Evolutionary conservation across 2,113 vertebrate genomes (phyloP).

Genomic region (Channa maculata): DNA sequence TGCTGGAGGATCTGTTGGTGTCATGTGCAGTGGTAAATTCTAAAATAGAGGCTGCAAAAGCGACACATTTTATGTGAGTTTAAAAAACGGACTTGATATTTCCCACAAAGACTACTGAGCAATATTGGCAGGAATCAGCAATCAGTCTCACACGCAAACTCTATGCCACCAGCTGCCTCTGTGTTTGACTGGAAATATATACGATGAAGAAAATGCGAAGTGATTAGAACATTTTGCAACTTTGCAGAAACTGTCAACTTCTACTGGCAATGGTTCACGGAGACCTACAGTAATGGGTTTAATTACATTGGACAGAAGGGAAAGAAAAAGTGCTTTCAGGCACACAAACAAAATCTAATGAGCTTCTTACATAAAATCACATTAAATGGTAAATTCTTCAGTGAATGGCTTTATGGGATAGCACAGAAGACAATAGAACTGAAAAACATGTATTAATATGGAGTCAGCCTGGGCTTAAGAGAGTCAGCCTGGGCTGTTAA

Average conservation of each 20-base stretch:
- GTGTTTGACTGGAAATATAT: constrained; percentile 10
- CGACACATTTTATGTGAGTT: neutral
- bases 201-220: constrained; percentile 16
- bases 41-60: neutral
- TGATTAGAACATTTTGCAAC: constrained; percentile 31
- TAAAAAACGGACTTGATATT: neutral
- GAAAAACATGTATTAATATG: constrained; percentile 1
- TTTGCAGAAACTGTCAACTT: constrained; percentile 29
- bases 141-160: neutral
- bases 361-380: neutral
- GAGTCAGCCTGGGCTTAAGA: neutral
- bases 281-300: constrained; percentile 21
- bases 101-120: neutral
- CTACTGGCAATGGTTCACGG: constrained; percentile 18
- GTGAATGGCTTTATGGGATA: neutral
- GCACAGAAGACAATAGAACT: neutral
- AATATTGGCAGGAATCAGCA: neutral
- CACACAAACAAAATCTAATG: constrained; percentile 24
- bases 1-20: neutral
- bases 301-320: constrained; percentile 25
- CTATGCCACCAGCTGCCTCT: neutral
- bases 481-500: neutral
- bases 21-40: neutral
- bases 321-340: constrained; percentile 17
- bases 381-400: neutral